Conservation (phyloP, 2,113 vertebrate genomes). For the Coptodon bakossiorum region DNA sequence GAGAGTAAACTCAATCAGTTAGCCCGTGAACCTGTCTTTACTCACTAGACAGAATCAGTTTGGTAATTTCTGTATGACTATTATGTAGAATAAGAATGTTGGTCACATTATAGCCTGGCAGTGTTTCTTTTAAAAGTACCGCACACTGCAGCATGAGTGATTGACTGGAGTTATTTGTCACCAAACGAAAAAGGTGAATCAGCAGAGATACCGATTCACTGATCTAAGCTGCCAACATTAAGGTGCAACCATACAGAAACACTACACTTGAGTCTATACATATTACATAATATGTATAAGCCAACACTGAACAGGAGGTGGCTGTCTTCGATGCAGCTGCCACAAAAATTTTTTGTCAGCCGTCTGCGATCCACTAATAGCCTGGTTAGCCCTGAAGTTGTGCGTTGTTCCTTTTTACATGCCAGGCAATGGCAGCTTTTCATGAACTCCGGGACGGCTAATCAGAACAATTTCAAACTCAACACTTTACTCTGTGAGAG, state of each 20-base stretch:
- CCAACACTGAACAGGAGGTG: not conserved
- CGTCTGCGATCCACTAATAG: not conserved
- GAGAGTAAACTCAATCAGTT: not conserved
- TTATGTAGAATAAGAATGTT: not conserved
- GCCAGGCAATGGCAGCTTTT: not conserved
- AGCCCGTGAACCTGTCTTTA: not conserved
- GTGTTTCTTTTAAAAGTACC: not conserved
- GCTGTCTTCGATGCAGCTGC: not conserved
- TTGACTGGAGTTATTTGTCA: not conserved
- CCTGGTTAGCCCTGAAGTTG: not conserved
- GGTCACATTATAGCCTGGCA: not conserved
- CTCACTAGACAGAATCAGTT: not conserved
- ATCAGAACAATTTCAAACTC: not conserved
- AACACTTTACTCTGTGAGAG: not conserved
- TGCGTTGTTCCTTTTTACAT: not conserved
- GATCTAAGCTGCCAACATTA: not conserved
- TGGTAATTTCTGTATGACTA: not conserved
- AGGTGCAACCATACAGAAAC: not conserved
- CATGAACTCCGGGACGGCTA: not conserved
- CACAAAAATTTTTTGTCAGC: fast-evolving
- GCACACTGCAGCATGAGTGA: not conserved
- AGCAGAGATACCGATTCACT: not conserved
- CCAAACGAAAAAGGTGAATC: not conserved
- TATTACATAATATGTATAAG: not conserved
- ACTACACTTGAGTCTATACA: not conserved